phyloP scores from a whole-genome alignment of 2,797 vertebrate genomes.

The Clarias fuscus region DNA sequence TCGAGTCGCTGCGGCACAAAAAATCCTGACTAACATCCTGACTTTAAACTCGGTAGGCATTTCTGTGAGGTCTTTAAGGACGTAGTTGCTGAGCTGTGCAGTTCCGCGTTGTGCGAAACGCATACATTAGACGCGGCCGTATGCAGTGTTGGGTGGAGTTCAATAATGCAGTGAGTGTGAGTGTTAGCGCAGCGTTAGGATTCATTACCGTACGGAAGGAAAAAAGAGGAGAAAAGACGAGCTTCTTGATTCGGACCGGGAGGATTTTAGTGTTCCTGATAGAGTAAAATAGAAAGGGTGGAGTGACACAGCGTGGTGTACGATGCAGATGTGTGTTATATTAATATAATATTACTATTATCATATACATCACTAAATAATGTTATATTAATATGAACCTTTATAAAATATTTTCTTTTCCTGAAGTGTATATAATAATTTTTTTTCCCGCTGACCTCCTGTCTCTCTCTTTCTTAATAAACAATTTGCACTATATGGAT shows the following conservation, averaged over 20 bases:
- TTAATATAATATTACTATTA: no score
- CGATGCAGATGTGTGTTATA: no score
- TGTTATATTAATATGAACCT: no score
- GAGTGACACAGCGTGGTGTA: neutral
- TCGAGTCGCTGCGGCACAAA: neutral
- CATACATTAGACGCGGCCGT: neutral
- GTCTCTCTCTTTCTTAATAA: no score
- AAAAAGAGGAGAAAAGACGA: neutral
- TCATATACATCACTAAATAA: no score
- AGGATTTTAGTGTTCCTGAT: no score
- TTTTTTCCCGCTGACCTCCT: no score
- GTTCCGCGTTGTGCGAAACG: neutral
- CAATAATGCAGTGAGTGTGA: neutral
- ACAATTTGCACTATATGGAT: no score
- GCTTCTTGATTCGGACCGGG: neutral
- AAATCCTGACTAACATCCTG: neutral
- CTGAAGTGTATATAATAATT: no score
- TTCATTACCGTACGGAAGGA: neutral
- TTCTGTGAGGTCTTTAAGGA: neutral
- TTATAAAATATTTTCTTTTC: no score
- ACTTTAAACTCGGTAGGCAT: neutral
- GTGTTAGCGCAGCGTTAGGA: neutral
- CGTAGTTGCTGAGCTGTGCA: constrained; percentile 6
- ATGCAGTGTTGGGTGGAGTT: constrained; percentile 15
- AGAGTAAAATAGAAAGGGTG: neutral